Evolutionary conservation across 2,888 invertebrate species (phyloP).

Genomic region (Lottia scabra): DNA sequence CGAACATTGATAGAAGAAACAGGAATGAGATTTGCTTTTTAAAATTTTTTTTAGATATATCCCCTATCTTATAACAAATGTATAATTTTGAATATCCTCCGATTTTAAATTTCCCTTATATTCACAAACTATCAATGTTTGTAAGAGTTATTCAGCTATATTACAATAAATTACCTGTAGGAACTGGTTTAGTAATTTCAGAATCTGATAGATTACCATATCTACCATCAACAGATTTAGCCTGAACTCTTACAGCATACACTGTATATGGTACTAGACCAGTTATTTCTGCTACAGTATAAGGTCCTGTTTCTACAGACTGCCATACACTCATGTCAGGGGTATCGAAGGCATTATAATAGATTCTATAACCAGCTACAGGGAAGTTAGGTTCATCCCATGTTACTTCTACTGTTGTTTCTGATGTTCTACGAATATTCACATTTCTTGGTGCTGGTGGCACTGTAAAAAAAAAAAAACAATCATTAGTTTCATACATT

Average conservation of each 20-base stretch:
- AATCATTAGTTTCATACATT: too few species aligned
- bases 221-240: slow-evolving; percentile 58
- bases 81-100: too few species aligned
- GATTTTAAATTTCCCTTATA: too few species aligned
- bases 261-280: slow-evolving; percentile 52
- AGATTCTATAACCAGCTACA: slow-evolving; percentile 65
- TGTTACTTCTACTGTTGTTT: slow-evolving; percentile 86
- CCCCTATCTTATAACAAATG: too few species aligned
- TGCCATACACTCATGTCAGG: slow-evolving; percentile 62
- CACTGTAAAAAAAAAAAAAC: slow-evolving; percentile 79
- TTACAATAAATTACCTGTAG: slow-evolving; percentile 26
- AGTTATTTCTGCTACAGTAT: slow-evolving; percentile 57
- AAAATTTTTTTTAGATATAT: too few species aligned
- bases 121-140: too few species aligned
- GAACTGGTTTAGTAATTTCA: slow-evolving; percentile 35
- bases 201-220: slow-evolving; percentile 63
- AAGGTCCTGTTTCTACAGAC: slow-evolving; percentile 57
- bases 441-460: slow-evolving; percentile 94
- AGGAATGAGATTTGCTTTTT: too few species aligned
- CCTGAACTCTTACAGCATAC: slow-evolving; percentile 62
- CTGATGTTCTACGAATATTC: slow-evolving; percentile 93
- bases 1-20: too few species aligned
- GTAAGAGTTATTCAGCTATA: too few species aligned
- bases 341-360: slow-evolving; percentile 57
- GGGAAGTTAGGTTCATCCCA: slow-evolving; percentile 73